Conservation (phyloP, 2,113 vertebrate species). For the Dasyprocta punctata region DNA sequence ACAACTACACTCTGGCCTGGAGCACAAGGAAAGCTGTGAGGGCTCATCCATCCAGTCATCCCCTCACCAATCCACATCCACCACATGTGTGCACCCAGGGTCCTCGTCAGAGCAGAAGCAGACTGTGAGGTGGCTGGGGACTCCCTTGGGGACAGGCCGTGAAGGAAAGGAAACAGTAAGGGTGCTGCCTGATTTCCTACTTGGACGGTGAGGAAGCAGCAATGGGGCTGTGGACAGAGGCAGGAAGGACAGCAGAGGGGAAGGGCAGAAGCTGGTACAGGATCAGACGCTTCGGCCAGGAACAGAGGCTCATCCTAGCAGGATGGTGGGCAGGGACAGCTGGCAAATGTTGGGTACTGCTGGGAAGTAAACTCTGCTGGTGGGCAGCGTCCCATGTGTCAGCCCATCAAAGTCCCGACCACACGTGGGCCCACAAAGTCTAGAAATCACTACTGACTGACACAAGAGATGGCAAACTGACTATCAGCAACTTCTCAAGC, state of each 20-base stretch:
- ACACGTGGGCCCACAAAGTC: background rate
- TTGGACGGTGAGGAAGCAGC: background rate
- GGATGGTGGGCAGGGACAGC: background rate
- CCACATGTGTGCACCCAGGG: background rate
- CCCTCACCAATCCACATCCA: background rate
- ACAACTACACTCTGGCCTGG: background rate
- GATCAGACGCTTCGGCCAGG: background rate
- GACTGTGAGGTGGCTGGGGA: background rate
- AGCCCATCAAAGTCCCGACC: background rate
- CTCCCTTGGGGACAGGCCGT: rapidly evolving
- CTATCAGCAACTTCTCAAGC: background rate
- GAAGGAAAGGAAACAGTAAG: background rate
- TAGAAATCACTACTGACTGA: background rate
- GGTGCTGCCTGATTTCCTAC: background rate
- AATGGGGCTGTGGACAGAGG: background rate
- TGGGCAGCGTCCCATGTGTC: rapidly evolving
- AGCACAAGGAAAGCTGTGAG: background rate
- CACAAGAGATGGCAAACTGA: background rate
- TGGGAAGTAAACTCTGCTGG: no score
- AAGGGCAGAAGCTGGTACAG: background rate
- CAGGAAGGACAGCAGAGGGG: background rate
- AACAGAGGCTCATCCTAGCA: rapidly evolving
- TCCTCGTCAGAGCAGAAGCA: rapidly evolving
- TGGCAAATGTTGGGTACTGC: rapidly evolving
- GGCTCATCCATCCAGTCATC: background rate